A percentile compares a stretch with the other conserved stretches of the same genome.
These are phyloP conservation scores for Bombus confusus DNA, from an alignment of 1,140 invertebrate genomes.

Conservation along the genomic window DNA sequence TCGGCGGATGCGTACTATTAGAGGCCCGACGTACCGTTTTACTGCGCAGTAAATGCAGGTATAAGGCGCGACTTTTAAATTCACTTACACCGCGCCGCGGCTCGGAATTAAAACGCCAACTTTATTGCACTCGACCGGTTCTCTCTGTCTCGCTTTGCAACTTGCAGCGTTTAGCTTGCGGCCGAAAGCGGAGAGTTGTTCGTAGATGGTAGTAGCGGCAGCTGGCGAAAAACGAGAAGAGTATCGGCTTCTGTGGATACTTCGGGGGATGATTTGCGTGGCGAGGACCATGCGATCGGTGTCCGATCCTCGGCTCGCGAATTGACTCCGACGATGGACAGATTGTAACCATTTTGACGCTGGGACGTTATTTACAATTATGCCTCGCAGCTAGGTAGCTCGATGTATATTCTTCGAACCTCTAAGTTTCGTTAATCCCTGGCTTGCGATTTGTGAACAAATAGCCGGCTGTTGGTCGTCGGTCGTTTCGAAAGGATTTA, in stretches of 20 bases:
- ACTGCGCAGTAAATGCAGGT: constrained; percentile 71
- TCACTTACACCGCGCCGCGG: constrained; percentile 60
- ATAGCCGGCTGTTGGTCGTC: background rate
- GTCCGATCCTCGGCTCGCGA: background rate
- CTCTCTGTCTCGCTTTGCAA: constrained; percentile 50
- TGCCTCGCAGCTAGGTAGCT: background rate
- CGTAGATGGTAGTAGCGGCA: constrained; percentile 1
- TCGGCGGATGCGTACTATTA: constrained; percentile 63
- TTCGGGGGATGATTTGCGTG: constrained; percentile 9
- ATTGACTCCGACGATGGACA: background rate
- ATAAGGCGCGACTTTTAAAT: constrained; percentile 71
- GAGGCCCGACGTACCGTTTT: constrained; percentile 57
- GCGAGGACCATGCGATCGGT: background rate
- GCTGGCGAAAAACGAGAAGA: constrained; percentile 7
- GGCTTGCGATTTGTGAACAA: background rate
- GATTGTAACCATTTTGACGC: background rate
- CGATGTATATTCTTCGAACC: background rate
- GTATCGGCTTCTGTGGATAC: constrained; percentile 22
- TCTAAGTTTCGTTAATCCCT: background rate
- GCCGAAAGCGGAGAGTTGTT: constrained; percentile 11
- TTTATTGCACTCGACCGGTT: constrained; percentile 67
- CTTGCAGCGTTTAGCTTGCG: constrained; percentile 4
- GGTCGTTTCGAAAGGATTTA: background rate
- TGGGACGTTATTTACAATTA: background rate
- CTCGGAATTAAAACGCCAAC: constrained; percentile 67